phyloP scores from a whole-genome alignment of 2,888 invertebrate genomes.

The Auanema sp. region DNA sequence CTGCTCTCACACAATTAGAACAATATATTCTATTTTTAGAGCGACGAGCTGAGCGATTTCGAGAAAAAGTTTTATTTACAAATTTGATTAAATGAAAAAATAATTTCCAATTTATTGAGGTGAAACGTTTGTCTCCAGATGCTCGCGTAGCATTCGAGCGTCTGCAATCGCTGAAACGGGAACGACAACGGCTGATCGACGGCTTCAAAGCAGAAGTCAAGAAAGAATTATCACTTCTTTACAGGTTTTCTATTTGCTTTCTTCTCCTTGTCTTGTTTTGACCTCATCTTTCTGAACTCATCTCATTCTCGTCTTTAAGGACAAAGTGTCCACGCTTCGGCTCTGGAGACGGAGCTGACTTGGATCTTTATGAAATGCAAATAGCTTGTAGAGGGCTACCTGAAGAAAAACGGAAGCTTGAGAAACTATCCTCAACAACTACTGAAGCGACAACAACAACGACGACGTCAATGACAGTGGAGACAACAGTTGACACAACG shows the following conservation, averaged over 20 bases:
- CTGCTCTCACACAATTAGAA: constrained; percentile 12
- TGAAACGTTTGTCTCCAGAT: constrained; percentile 3
- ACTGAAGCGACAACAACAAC: no score
- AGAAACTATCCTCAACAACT: no score
- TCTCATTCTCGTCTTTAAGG: not conserved
- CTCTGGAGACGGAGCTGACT: not conserved
- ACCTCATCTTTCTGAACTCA: no score
- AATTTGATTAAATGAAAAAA: no score
- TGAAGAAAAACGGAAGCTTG: no score
- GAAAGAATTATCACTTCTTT: not conserved
- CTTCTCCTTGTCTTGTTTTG: not conserved
- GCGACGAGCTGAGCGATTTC: constrained; percentile 9
- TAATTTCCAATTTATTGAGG: not conserved
- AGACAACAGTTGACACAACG: no score
- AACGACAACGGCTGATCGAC: not conserved
- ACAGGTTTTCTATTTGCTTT: not conserved
- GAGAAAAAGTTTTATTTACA: constrained; percentile 13
- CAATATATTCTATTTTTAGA: constrained; percentile 4
- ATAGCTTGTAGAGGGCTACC: not conserved
- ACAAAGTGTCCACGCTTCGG: constrained; percentile 3
- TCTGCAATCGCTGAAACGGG: not conserved
- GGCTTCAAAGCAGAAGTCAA: not conserved
- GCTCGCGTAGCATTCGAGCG: constrained; percentile 1
- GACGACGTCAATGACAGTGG: no score
- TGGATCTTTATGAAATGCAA: constrained; percentile 2